These are phyloP conservation scores for Scophthalmus maximus DNA, from an alignment of 2,113 vertebrate species.

Conservation along the genomic window DNA sequence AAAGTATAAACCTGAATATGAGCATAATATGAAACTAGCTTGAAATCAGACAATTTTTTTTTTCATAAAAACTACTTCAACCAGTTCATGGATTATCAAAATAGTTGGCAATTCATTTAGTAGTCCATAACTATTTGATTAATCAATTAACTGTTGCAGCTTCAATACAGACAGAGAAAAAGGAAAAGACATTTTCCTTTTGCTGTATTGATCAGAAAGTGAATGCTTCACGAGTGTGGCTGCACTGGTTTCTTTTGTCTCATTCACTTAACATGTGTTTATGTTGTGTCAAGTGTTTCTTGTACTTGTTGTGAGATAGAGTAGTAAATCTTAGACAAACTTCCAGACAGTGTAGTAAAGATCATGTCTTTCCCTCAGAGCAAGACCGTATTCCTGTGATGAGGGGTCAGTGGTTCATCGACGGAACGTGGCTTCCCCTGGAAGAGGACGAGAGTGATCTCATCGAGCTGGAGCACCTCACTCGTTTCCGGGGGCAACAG, in stretches of 20 bases:
- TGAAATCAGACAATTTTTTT: too few relatives aligned
- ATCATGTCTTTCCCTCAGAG: constrained; percentile 77
- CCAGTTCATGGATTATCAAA: too few relatives aligned
- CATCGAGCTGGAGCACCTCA: constrained; percentile 93
- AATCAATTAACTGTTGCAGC: too few relatives aligned
- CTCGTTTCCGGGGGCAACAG: constrained; percentile 90
- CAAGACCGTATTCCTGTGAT: constrained; percentile 95
- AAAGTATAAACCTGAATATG: too few relatives aligned
- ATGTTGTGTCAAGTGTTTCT: not conserved
- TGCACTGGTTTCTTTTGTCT: too few relatives aligned
- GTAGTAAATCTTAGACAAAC: not conserved
- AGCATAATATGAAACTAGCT: too few relatives aligned
- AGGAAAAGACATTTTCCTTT: too few relatives aligned
- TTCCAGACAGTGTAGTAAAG: not conserved
- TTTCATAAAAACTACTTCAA: too few relatives aligned
- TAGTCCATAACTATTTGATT: too few relatives aligned
- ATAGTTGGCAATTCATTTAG: too few relatives aligned
- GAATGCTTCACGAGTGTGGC: not conserved
- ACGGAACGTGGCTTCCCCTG: constrained; percentile 95
- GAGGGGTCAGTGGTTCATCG: constrained; percentile 97
- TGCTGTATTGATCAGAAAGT: too few relatives aligned
- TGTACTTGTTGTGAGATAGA: not conserved
- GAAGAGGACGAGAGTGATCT: constrained; percentile 96
- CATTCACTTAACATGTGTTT: not conserved
- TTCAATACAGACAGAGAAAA: not conserved